A percentile compares a stretch with the other conserved stretches of the same genome.
Conservation (phyloP, 2,797 vertebrate genomes). For the Alcedo atthis region DNA sequence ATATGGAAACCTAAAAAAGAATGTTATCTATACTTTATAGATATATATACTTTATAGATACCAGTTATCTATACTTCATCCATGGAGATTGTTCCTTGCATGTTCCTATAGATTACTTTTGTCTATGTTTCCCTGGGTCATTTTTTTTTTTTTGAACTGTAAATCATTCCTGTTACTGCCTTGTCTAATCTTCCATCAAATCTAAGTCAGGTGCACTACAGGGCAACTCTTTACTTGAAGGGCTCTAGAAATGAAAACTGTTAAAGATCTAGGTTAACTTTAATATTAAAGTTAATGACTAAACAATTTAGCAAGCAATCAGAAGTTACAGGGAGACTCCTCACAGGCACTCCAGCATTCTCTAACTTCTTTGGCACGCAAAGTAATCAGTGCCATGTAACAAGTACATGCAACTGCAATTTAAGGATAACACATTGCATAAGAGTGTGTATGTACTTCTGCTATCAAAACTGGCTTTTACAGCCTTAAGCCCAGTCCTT, state of each 20-base stretch:
- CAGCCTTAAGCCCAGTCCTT: not conserved
- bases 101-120: not conserved
- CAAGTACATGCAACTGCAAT: not conserved
- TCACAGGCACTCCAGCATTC: not conserved
- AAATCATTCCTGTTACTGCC: not conserved
- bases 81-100: not conserved
- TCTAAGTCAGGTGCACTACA: not conserved
- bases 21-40: not conserved
- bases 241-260: not conserved
- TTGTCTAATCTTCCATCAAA: not conserved
- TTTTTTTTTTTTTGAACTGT: not conserved
- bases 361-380: not conserved
- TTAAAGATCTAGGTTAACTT: not conserved
- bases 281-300: not conserved
- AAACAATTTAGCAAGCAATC: not conserved
- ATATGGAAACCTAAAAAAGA: not conserved
- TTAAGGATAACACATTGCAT: not conserved
- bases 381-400: not conserved
- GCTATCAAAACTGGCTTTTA: not conserved
- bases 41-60: no score
- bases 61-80: not conserved
- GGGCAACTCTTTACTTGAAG: not conserved
- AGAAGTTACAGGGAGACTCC: not conserved
- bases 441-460: not conserved
- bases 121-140: not conserved